Conservation (phyloP, 1,140 invertebrate genomes). For the Anadara kagoshimensis region DNA sequence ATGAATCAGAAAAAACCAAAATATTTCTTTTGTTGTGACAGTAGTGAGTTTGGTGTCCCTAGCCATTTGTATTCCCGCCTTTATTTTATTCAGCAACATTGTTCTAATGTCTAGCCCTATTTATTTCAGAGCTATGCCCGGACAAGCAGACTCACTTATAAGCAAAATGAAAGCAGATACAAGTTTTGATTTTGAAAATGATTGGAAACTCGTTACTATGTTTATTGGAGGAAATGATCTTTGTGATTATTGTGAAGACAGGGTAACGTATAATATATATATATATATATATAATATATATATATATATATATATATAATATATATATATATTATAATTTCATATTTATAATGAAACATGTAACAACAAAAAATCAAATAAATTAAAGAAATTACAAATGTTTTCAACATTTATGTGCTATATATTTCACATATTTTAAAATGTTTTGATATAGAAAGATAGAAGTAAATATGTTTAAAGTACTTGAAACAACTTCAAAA, state of each 20-base stretch:
- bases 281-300: background rate
- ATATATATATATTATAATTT: too few relatives aligned
- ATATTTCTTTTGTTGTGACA: too few relatives aligned
- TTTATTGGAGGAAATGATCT: conserved; percentile 90
- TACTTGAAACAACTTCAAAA: too few relatives aligned
- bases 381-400: too few relatives aligned
- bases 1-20: too few relatives aligned
- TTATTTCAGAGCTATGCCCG: conserved; percentile 78
- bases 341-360: too few relatives aligned
- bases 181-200: conserved; percentile 69
- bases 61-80: background rate
- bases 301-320: too few relatives aligned
- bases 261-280: conserved; percentile 53
- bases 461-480: too few relatives aligned
- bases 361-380: too few relatives aligned
- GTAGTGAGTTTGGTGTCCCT: background rate
- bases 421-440: too few relatives aligned
- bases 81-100: background rate
- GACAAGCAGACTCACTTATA: conserved; percentile 81
- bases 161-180: conserved; percentile 81
- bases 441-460: too few relatives aligned
- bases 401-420: too few relatives aligned
- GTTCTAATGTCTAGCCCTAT: background rate
- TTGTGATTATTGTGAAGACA: conserved; percentile 81
- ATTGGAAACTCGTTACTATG: conserved; percentile 89